Percentiles rank a stretch among this genome's conserved stretches.
These are phyloP conservation scores for Phrynocephalus vlangalii DNA, from an alignment of 2,797 vertebrate genomes.

Conservation along the genomic window DNA sequence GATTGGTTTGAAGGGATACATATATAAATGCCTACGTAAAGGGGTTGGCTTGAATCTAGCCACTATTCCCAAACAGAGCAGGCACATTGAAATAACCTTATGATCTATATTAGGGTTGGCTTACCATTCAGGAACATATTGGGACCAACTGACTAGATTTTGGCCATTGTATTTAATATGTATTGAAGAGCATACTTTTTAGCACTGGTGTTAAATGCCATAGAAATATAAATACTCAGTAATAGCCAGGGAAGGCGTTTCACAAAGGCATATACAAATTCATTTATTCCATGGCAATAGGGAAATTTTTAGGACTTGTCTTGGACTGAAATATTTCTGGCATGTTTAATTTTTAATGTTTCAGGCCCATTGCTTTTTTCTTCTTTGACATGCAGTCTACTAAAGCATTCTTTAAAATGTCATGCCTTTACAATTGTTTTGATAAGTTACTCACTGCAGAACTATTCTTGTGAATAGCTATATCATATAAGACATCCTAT, in stretches of 20 bases:
- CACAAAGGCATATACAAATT: not conserved
- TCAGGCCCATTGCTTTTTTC: not conserved
- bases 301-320: not conserved
- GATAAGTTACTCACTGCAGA: not conserved
- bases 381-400: not conserved
- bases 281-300: not conserved
- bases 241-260: not conserved
- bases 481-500: not conserved
- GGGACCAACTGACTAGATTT: too few relatives aligned
- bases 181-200: not conserved
- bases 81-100: too few relatives aligned
- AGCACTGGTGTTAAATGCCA: not conserved
- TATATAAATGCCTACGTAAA: too few relatives aligned
- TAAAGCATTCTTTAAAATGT: not conserved
- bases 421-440: not conserved
- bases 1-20: not conserved
- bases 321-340: fast-evolving
- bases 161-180: not conserved
- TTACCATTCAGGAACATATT: too few relatives aligned
- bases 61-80: too few relatives aligned
- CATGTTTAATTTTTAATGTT: slow-evolving; percentile 21
- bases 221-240: not conserved
- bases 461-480: not conserved
- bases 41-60: too few relatives aligned
- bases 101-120: too few relatives aligned